Evolutionary conservation across 64 coral and sea anemone genomes (phyloP), one percentile per base, ranked within the genome.

Genomic region (Porites lutea): DNA sequence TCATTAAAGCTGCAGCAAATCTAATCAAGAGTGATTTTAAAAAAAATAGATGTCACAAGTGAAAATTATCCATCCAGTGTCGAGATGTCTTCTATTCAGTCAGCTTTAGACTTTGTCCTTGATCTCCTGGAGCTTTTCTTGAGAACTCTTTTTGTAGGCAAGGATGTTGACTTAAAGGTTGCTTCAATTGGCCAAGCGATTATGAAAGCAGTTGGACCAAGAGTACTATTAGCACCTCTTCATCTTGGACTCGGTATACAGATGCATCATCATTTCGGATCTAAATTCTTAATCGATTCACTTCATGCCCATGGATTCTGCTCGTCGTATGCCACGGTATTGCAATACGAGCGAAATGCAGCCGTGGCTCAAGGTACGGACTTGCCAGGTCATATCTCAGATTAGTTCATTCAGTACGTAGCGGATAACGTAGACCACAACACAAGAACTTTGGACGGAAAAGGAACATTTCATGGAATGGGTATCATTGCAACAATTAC

Each of bases 181-280:
- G 77, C 89, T 16, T 71, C 89, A 55, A 78, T 91, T 72, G 76
- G 77, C 45, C 89, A 89, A 81, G 92, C 92, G n/a, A 93, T 89
- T 58, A 93, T 93, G 22, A 75, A 93, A 72, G 62, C 72, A 49
- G 50, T 52, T 8, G 48, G 89, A 16, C 89, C 89, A 44, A 78
- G 77, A 48, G 75, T 54, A 14, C 44, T 90, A 19, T 12, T 90
- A 44, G 63, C 75, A 5, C 88, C 88, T 5, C 57, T 90, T 7
- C 67, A 87, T 22, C 52, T 74, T 3, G 66, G 23, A 16, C 51
- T 87, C 27, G 84, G 23, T 16, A 19, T 90, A 4, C 88, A 90
- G n/a, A 78, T 90, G 48, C 77, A 90, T 19, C 89, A 90, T 70
- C 61, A 52, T 20, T 81, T 79, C 65, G 12, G 23, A 37, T 81